These are phyloP conservation scores for Apis dorsata DNA, from an alignment of 1,140 invertebrate genomes.

Conservation along the genomic window DNA sequence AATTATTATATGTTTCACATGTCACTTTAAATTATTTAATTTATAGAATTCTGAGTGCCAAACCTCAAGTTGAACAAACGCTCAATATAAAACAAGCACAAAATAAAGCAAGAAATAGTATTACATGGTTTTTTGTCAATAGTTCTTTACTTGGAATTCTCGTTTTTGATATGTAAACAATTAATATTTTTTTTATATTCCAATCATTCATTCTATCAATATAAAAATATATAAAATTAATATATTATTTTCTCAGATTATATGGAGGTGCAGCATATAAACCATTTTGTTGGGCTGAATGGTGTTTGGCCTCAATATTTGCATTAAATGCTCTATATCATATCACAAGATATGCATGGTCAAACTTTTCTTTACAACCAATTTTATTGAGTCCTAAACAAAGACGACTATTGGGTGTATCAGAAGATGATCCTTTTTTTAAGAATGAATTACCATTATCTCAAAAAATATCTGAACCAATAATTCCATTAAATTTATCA, in stretches of 20 bases:
- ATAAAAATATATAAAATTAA: neutral
- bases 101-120: conserved; percentile 68
- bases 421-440: conserved; percentile 72
- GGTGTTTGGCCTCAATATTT: conserved; percentile 72
- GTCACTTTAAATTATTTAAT: conserved; percentile 15
- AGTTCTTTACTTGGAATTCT: conserved; percentile 66
- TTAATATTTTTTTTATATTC: neutral
- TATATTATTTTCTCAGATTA: conserved; percentile 59
- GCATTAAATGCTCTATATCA: conserved; percentile 72
- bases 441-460: conserved; percentile 54
- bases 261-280: conserved; percentile 70
- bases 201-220: no score
- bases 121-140: conserved; percentile 74
- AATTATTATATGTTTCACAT: neutral
- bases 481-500: conserved; percentile 64
- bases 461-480: conserved; percentile 60
- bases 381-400: conserved; percentile 65
- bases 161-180: conserved; percentile 71
- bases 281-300: conserved; percentile 73
- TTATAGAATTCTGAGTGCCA: conserved; percentile 71
- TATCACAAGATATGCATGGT: conserved; percentile 63
- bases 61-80: conserved; percentile 73
- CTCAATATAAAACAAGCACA: conserved; percentile 68
- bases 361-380: conserved; percentile 64
- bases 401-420: conserved; percentile 69